A percentile compares a stretch with the other conserved stretches of the same genome.
Evolutionary conservation across 2,888 invertebrate species (phyloP).

Genomic region (Drosophila nr. medialis): DNA sequence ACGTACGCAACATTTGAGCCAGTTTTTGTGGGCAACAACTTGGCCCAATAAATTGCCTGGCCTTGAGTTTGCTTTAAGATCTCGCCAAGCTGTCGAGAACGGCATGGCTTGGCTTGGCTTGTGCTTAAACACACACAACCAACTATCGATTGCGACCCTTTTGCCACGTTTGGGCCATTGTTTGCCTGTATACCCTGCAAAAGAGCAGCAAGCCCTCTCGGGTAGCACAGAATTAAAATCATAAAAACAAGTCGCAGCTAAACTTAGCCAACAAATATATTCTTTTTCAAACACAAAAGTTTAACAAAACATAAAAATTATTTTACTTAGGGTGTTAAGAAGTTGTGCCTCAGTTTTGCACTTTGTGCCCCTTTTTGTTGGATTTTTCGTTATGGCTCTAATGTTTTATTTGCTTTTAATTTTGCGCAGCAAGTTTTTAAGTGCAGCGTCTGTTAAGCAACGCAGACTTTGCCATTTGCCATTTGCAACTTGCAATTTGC

Average conservation of each 20-base stretch:
- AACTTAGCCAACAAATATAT: not conserved
- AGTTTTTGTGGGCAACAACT: conserved; percentile 39
- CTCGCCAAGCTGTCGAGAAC: conserved; percentile 51
- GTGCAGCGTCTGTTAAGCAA: conserved; percentile 69
- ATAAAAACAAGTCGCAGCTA: not conserved
- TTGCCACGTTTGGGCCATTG: conserved; percentile 51
- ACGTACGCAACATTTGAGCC: conserved; percentile 62
- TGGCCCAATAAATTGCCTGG: conserved; percentile 64
- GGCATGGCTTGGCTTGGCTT: conserved; percentile 34
- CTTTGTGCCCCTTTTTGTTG: conserved; percentile 24
- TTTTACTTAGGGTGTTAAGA: conserved; percentile 5
- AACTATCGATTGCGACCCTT: conserved; percentile 62
- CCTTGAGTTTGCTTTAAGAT: conserved; percentile 66
- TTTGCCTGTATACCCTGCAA: conserved; percentile 48
- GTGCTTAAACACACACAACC: conserved; percentile 30
- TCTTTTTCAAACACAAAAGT: too few relatives aligned
- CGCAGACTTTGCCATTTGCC: conserved; percentile 44
- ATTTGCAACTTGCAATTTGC: conserved; percentile 52
- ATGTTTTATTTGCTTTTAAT: conserved; percentile 77
- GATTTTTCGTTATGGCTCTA: conserved; percentile 55
- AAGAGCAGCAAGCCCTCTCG: not conserved
- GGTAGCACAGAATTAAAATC: not conserved
- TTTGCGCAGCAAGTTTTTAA: conserved; percentile 66
- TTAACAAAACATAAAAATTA: not conserved
- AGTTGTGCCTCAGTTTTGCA: conserved; percentile 12